Base-by-base conservation (phyloP, 2,797 vertebrate species). In the Sebastes baramenuke region DNA sequence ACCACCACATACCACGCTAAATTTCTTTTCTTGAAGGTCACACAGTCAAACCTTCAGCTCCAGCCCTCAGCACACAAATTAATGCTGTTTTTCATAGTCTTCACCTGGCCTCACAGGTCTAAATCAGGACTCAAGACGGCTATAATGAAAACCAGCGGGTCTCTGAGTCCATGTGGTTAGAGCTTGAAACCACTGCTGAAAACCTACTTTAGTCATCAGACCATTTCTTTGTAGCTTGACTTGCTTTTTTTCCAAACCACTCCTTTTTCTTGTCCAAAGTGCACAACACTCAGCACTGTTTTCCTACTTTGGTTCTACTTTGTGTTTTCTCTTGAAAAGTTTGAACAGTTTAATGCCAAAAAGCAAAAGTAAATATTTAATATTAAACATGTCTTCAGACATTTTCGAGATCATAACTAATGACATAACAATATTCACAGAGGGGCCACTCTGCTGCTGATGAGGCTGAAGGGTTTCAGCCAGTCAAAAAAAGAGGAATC, bases 111-210 rank as follows among this genome's bases (percentile, higher is more conserved):
- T 75, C 56, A 10, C 16, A 25, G 52, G 10, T 79, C 38, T 89
- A 79, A 90, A 90, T 88, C 82, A 77, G 22, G n/a, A 29, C 32
- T 69, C 30, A 24, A 22, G 36, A 49, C 61, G 11, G 46, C 27
- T 81, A 5, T 70, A 82, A 84, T 76, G 71, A 88, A 89, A 93
- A 75, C 36, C 83, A 85, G 83, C 82, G 82, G 72, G 82, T 12
- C 4, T 20, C 74, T 6, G 29, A 59, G 61, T 82, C 69, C 49
- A 73, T n/a, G 70, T 34, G 5, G 27, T n/a, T 42, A 32, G 6
- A 36, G 32, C 25, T 68, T 58, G 32, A 67, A 71, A 60, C 12
- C 13, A 14, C 5, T 3, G 5, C 10, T 67, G 62, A 29, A 29
- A 42, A 18, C 2, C 46, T 8, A 66, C 27, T 13, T 7, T 1